Conservation (phyloP, 2,113 vertebrate genomes). For the Elanus axillaris region DNA sequence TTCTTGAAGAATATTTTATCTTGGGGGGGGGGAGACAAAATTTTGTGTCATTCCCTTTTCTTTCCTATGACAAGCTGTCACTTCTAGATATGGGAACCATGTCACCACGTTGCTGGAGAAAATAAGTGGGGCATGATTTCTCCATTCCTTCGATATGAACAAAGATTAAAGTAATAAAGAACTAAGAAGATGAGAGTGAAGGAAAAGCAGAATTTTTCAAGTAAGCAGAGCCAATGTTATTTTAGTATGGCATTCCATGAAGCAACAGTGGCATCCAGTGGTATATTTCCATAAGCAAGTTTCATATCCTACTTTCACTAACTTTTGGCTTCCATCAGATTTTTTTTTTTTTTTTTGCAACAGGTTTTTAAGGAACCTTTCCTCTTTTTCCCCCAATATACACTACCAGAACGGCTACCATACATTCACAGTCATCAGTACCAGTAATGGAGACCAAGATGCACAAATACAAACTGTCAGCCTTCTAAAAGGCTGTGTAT, state of each 20-base stretch:
- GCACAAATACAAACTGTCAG: neutral
- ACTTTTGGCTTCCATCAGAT: neutral
- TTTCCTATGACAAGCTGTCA: conserved; percentile 36
- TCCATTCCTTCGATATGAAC: conserved; percentile 25
- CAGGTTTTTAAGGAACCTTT: neutral
- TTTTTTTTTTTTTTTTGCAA: neutral
- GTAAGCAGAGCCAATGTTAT: neutral
- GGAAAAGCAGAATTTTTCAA: conserved; percentile 5
- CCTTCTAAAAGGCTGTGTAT: neutral
- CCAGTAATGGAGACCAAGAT: neutral
- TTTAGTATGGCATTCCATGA: conserved; percentile 28
- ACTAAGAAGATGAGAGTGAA: conserved; percentile 16
- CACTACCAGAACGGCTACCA: neutral
- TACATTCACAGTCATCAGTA: neutral
- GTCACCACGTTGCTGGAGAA: conserved; percentile 18
- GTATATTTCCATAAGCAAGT: conserved; percentile 32
- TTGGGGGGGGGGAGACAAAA: neutral
- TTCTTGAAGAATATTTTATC: conserved; percentile 25
- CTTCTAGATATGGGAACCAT: neutral
- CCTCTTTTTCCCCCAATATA: neutral
- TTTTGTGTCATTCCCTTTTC: conserved; percentile 14
- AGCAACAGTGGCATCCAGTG: conserved; percentile 74
- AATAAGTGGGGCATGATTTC: conserved; percentile 24
- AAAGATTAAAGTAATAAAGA: conserved; percentile 52
- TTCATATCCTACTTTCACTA: neutral